phyloP scores from a whole-genome alignment of 2,888 invertebrate genomes.

The Ectobius pallidus region DNA sequence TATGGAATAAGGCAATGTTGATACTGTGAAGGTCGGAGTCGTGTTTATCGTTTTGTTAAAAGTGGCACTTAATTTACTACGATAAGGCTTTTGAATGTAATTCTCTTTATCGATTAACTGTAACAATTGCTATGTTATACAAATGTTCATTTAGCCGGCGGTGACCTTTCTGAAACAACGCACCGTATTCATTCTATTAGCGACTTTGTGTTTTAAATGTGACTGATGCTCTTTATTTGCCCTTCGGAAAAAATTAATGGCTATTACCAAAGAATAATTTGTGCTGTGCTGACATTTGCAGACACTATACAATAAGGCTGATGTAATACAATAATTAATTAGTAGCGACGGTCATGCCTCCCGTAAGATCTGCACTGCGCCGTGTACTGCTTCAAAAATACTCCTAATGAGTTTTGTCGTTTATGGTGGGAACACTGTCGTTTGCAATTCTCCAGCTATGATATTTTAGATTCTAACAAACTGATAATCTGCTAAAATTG shows the following conservation, averaged over 20 bases:
- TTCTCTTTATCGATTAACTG: background rate
- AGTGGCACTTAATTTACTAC: too few species aligned
- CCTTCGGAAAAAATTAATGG: constrained; percentile 27
- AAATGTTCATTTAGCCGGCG: background rate
- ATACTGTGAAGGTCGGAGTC: too few species aligned
- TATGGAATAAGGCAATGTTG: too few species aligned
- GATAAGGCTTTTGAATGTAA: too few species aligned
- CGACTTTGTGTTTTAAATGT: constrained; percentile 11
- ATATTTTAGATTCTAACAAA: too few species aligned
- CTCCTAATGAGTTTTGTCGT: too few species aligned
- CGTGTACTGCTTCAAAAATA: too few species aligned
- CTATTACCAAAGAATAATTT: constrained; percentile 21
- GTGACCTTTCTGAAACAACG: background rate
- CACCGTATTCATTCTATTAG: background rate
- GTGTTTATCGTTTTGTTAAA: too few species aligned
- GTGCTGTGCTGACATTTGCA: constrained; percentile 27
- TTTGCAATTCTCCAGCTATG: too few species aligned
- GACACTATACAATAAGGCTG: constrained; percentile 1
- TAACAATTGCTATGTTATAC: background rate
- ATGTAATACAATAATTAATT: constrained; percentile 26
- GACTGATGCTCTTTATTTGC: constrained; percentile 27
- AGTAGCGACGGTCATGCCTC: background rate
- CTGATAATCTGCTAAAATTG: too few species aligned
- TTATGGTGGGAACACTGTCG: too few species aligned
- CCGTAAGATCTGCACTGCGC: constrained; percentile 9